Percentiles rank a stretch among this genome's conserved stretches.
Conservation (phyloP, 1,140 invertebrate species). For the Leptopilina boulardi region DNA sequence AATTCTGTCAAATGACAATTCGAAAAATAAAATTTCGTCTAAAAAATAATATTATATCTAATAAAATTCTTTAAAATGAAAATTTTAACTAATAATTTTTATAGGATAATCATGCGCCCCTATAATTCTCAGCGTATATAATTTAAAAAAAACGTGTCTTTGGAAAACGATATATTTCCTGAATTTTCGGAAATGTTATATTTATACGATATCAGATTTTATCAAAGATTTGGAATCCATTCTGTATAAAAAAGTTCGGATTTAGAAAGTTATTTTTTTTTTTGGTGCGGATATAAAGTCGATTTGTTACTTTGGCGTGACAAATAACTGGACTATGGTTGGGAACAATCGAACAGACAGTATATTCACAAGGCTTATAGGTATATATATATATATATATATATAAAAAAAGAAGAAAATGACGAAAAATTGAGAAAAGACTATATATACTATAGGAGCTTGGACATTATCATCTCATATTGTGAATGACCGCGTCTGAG, state of each 20-base stretch:
- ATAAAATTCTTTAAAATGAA: too few species aligned
- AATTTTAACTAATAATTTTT: too few species aligned
- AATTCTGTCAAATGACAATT: too few species aligned
- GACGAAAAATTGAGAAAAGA: neutral
- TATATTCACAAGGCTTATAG: neutral
- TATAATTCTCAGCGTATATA: too few species aligned
- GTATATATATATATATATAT: too few species aligned
- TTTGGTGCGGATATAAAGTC: conserved; percentile 6
- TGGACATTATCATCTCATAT: conserved; percentile 5
- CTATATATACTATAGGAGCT: neutral
- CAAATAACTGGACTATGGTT: conserved; percentile 18
- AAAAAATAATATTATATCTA: too few species aligned
- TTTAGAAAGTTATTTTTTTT: neutral
- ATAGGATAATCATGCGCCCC: too few species aligned
- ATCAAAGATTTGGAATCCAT: conserved; percentile 1
- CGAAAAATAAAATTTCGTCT: too few species aligned
- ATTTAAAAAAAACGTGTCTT: neutral
- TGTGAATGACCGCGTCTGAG: conserved; percentile 7
- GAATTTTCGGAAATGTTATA: neutral
- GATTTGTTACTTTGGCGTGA: neutral
- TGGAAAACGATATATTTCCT: neutral
- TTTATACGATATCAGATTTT: neutral
- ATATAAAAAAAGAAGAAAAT: neutral
- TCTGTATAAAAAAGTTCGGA: neutral
- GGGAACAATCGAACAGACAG: neutral